Evolutionary conservation across 2,888 invertebrate genomes (phyloP), one percentile per base, ranked within the genome.

Genomic region (Sepioteuthis lessoniana): DNA sequence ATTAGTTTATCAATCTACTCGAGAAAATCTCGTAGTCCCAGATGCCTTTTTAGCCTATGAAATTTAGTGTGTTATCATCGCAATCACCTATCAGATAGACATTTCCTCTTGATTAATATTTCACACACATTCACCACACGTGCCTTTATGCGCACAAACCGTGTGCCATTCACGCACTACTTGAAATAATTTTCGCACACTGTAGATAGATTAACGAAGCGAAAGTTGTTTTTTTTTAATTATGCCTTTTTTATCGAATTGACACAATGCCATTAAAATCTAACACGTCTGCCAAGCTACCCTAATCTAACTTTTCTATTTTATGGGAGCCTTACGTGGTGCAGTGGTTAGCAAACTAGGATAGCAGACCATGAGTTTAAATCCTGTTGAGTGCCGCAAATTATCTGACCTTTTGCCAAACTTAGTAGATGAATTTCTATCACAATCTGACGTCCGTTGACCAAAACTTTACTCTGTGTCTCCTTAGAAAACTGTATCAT

Each of bases 131-230:
- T 76, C n/a, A 16, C 76, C 76, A 76, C 76, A 76, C 76, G 35
- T 76, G 16, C 16, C 16, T 13, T 13, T 25, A n/a, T n/a, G 16
- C 76, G 76, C 19, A 19, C 76, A 55, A 16, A 76, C 76, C 16
- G n/a, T n/a, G 76, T 76, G 76, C n/a, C 76, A 76, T 76, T n/a
- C n/a, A 76, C n/a, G 35, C n/a, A n/a, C 76, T 76, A 76, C 76
- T 76, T 76, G 76, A 76, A 76, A 76, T 35, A n/a, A 76, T 16
- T 76, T 35, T 13, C n/a, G 3, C n/a, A n/a, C n/a, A 76, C n/a
- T 4, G n/a, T 13, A n/a, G 35, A 76, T 76, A 76, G 76, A 76
- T 76, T 35, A 76, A 35, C 76, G 31, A 5, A 76, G 10, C 28
- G 10, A 31, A 28, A 76, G 10, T 42, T 42, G 42, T 42, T 42